phyloP scores from a whole-genome alignment of 2,888 invertebrate genomes.

The Pterobdella sp. region DNA sequence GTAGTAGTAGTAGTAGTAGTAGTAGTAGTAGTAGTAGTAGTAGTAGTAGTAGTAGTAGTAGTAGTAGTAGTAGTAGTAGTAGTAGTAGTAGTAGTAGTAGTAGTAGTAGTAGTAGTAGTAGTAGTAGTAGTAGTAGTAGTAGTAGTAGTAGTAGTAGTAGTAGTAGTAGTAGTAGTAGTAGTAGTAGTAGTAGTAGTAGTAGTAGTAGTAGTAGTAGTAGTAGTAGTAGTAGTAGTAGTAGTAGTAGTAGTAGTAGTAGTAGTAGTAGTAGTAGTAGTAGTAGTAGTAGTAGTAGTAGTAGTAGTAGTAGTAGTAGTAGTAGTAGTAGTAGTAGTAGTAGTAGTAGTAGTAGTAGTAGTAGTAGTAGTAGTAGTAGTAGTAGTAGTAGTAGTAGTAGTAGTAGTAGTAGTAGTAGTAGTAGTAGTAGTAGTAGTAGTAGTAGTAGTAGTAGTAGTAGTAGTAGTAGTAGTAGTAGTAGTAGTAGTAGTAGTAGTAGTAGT shows the following conservation, averaged over 20 bases:
- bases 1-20: conserved; percentile 3
- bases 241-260: conserved; percentile 18
- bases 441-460: conserved; percentile 9
- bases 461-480: neutral
- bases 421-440: neutral
- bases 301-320: conserved; percentile 20
- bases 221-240: conserved; percentile 20
- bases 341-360: conserved; percentile 20
- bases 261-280: conserved; percentile 19
- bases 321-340: conserved; percentile 16
- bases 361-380: conserved; percentile 20
- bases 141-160: conserved; percentile 16
- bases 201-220: conserved; percentile 19
- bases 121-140: conserved; percentile 16
- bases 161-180: conserved; percentile 10
- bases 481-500: conserved; percentile 17
- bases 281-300: conserved; percentile 21
- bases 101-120: conserved; percentile 19
- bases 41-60: neutral
- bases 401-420: conserved; percentile 20
- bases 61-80: conserved; percentile 18
- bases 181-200: conserved; percentile 13
- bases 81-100: conserved; percentile 15
- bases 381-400: conserved; percentile 21
- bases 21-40: conserved; percentile 6